Evolutionary conservation across 35 echinoderm and acorn worm genomes (phyloP), one percentile per base, ranked within the genome.

Genomic region (Hemicentrotus pulcherrimus): DNA sequence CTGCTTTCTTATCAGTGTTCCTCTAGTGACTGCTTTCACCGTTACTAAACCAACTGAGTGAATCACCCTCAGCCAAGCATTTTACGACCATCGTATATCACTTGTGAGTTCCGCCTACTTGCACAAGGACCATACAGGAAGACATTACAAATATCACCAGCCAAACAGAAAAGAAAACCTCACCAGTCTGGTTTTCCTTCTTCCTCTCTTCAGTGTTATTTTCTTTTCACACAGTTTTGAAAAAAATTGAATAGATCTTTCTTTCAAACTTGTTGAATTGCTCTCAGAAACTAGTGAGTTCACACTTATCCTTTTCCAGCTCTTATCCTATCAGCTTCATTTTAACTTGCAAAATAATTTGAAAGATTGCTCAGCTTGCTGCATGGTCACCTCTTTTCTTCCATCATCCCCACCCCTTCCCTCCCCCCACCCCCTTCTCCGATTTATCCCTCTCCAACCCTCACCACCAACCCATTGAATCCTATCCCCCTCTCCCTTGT

Each of bases 71-170:
- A 78, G 19, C 65, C 19, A 78, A 78, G 65, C 65, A 28, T n/a
- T 78, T 78, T 78, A 78, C 19, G 65, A 78, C 65, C 65, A 28
- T 78, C 65, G 65, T 78, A 78, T 78, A 78, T 78, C 65, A 78
- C 65, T 78, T 78, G 22, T 78, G 28, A 78, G 65, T 78, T 78
- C 65, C 65, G 65, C 65, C 65, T 78, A n/a, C 65, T 22, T 78
- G 65, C 19, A 22, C 65, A 78, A 78, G 22, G 65, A 78, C 65
- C 19, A 78, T 22, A 28, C 65, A 78, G 65, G 65, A 78, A 78
- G 65, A n/a, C 65, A 78, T 78, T 22, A n/a, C 65, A 78, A 78
- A 78, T 78, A 78, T 22, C 65, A 78, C 15, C 65, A 78, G 15
- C 65, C 65, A 78, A 78, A 78, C 65, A 78, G 65, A 78, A 78